Evolutionary conservation across 2,888 invertebrate species (phyloP).

Genomic region (Cyclophora punctaria): DNA sequence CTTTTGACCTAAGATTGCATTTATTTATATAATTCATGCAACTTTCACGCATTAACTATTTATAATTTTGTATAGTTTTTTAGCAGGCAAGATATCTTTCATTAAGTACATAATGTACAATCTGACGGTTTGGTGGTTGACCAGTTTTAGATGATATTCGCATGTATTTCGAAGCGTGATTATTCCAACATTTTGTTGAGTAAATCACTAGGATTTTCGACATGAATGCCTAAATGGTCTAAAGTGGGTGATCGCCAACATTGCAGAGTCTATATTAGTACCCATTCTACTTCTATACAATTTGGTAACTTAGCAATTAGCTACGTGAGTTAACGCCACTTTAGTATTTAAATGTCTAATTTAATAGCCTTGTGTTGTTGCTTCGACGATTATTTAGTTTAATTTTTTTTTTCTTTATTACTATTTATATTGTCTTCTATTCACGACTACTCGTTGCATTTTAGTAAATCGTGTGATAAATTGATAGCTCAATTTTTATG

Average conservation of each 20-base stretch:
- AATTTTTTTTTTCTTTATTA: conserved; percentile 22
- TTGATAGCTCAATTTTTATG: conserved; percentile 61
- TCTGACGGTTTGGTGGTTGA: too few relatives aligned
- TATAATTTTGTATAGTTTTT: too few relatives aligned
- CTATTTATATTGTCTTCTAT: conserved; percentile 30
- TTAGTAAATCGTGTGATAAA: conserved; percentile 51
- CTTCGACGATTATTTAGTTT: conserved; percentile 40
- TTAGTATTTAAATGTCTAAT: conserved; percentile 35
- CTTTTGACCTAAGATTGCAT: conserved; percentile 6
- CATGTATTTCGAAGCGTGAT: too few relatives aligned
- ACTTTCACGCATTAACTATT: background rate
- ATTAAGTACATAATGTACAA: too few relatives aligned
- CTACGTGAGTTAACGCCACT: conserved; percentile 40
- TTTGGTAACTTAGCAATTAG: conserved; percentile 53
- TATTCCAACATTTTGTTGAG: too few relatives aligned
- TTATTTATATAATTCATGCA: conserved; percentile 7
- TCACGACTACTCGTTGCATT: conserved; percentile 48
- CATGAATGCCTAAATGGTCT: too few relatives aligned
- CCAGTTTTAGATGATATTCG: too few relatives aligned
- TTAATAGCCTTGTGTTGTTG: conserved; percentile 44
- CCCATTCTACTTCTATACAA: too few relatives aligned
- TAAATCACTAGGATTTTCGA: too few relatives aligned
- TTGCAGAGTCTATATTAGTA: too few relatives aligned
- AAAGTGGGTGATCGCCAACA: too few relatives aligned
- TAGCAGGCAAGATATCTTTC: too few relatives aligned